Evolutionary conservation across 2,888 invertebrate species (phyloP).

Genomic region (Bombylius major): DNA sequence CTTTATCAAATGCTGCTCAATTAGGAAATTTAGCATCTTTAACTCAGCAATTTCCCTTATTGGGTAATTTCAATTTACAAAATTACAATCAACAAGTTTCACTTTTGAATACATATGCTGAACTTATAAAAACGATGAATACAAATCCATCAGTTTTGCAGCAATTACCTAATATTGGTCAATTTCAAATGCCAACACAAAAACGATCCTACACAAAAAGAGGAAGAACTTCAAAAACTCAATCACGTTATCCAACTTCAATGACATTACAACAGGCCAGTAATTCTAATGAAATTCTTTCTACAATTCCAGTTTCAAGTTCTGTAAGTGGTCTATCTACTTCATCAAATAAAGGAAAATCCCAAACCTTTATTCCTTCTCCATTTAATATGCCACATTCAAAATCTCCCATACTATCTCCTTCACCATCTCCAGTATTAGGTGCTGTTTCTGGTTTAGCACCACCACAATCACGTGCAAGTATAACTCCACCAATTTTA

Average conservation of each 20-base stretch:
- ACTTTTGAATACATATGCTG: slow-evolving; percentile 18
- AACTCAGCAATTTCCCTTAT: slow-evolving; percentile 12
- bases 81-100: slow-evolving; percentile 17
- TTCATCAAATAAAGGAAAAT: slow-evolving; percentile 5
- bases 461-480: slow-evolving; percentile 2
- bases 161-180: slow-evolving; percentile 15
- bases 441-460: not conserved
- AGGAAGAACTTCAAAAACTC: slow-evolving; percentile 16
- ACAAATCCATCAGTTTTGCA: slow-evolving; percentile 11
- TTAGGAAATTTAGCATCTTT: slow-evolving; percentile 9
- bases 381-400: slow-evolving; percentile 9
- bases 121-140: slow-evolving; percentile 15
- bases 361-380: slow-evolving; percentile 4
- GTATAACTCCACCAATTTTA: slow-evolving; percentile 11
- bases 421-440: slow-evolving; percentile 5
- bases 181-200: slow-evolving; percentile 15
- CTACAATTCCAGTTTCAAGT: not conserved
- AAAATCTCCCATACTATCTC: slow-evolving; percentile 9
- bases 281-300: not conserved
- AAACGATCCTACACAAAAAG: slow-evolving; percentile 18
- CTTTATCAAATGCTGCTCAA: slow-evolving; percentile 8
- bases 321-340: not conserved
- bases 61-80: slow-evolving; percentile 15
- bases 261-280: slow-evolving; percentile 7
- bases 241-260: slow-evolving; percentile 9